Evolutionary conservation across 2,113 vertebrate species (phyloP), one percentile per base, ranked within the genome.

Genomic region (Sander lucioperca): DNA sequence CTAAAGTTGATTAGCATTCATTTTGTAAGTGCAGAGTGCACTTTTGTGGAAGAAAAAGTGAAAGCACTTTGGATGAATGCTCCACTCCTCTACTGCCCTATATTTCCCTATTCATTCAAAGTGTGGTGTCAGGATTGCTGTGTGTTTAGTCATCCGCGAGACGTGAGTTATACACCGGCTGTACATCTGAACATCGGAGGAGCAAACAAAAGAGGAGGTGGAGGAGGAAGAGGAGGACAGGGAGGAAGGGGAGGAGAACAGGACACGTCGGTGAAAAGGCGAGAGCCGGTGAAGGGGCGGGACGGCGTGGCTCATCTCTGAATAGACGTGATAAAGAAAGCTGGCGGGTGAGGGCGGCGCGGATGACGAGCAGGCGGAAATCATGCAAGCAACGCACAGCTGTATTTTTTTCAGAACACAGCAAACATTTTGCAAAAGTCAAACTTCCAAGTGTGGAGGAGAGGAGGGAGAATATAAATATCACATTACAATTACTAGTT

Each of bases 21-120:
- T 76, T 82, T 77, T 62, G 48, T 13, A 56, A 78, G 51, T 66
- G 78, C 73, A 79, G 75, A 77, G 56, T 16, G 30, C 66, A 72
- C 68, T 87, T 80, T 87, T 51, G 33, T 57, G 25, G 65, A 75
- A 77, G 65, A 77, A 74, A 71, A 70, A 72, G 72, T 83, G 85
- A 89, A 86, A 83, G 85, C 76, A 50, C 51, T 65, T 43, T 43
- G 64, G 50, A 82, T 90, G 76, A 88, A 91, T 87, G 83, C 79
- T 76, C 25, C 69, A 36, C 66, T 89, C 77, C 77, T 74, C 58
- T 56, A 47, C 82, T 82, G 82, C 74, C 82, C 74, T 83, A 82
- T 88, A 84, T 83, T 86, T 86, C 59, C 75, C 77, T 78, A 79
- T 93, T 93, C 84, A 93, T 84, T 82, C 72, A 51, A 65, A 30